Evolutionary conservation across 2,888 invertebrate species (phyloP).

Genomic region (Drosophila eohydei): DNA sequence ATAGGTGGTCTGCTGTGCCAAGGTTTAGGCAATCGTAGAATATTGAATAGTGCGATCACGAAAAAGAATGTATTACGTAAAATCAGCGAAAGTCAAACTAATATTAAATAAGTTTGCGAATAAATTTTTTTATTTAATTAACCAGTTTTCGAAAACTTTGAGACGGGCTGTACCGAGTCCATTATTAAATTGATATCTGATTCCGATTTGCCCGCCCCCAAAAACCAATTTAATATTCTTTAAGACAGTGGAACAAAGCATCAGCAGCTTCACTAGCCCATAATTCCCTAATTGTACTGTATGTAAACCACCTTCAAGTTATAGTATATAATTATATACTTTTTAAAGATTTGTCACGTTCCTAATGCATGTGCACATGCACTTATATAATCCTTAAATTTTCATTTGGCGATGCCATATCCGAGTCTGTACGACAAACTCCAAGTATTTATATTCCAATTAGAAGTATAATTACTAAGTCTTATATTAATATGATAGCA

Average conservation of each 20-base stretch:
- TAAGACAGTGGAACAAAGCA: too few relatives aligned
- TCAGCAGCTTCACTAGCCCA: too few relatives aligned
- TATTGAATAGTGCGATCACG: constrained; percentile 25
- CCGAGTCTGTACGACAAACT: background rate
- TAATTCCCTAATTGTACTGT: too few relatives aligned
- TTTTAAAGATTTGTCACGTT: background rate
- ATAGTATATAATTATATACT: background rate
- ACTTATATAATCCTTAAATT: too few relatives aligned
- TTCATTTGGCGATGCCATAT: too few relatives aligned
- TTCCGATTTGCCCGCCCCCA: background rate
- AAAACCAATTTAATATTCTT: too few relatives aligned
- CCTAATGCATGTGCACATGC: too few relatives aligned
- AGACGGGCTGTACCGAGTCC: background rate
- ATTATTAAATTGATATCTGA: background rate
- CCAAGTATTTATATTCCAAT: background rate
- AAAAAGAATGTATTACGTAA: background rate
- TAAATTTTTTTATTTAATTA: background rate
- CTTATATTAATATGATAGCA: background rate
- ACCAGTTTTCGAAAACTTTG: background rate
- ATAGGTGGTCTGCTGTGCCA: constrained; percentile 19
- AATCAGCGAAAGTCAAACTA: background rate
- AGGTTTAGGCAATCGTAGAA: constrained; percentile 22
- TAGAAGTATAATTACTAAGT: background rate
- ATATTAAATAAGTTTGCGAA: background rate
- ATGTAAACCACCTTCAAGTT: background rate